Conservation (phyloP, 2,888 invertebrate species). For the Unio pictorum region DNA sequence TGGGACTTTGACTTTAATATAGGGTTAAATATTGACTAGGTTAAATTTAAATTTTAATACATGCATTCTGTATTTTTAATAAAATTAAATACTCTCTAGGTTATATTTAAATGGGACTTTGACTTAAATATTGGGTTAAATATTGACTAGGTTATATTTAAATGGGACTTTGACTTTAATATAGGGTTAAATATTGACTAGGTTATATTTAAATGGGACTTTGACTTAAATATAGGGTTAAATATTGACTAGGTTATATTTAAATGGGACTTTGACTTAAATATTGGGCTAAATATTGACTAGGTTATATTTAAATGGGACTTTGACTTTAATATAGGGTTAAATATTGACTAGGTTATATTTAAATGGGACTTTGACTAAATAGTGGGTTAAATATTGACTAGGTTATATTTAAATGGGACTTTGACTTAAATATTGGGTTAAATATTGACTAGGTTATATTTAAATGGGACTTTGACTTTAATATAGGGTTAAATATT, state of each 20-base stretch:
- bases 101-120: background rate
- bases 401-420: background rate
- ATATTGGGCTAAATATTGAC: too few relatives aligned
- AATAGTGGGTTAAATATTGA: background rate
- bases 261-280: background rate
- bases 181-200: background rate
- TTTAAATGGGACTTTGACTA: background rate
- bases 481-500: too few relatives aligned
- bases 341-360: background rate
- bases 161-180: background rate
- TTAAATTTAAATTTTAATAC: background rate
- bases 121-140: too few relatives aligned
- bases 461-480: background rate
- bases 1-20: too few relatives aligned
- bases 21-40: background rate
- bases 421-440: background rate
- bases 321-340: background rate
- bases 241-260: background rate
- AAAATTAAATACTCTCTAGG: background rate
- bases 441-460: background rate
- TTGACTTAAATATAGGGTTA: background rate
- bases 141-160: background rate
- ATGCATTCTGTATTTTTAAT: background rate
- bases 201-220: background rate
- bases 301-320: too few relatives aligned